A percentile compares a stretch with the other conserved stretches of the same genome.
Evolutionary conservation across 2,113 vertebrate genomes (phyloP).

Genomic region (Dissostichus mawsoni): DNA sequence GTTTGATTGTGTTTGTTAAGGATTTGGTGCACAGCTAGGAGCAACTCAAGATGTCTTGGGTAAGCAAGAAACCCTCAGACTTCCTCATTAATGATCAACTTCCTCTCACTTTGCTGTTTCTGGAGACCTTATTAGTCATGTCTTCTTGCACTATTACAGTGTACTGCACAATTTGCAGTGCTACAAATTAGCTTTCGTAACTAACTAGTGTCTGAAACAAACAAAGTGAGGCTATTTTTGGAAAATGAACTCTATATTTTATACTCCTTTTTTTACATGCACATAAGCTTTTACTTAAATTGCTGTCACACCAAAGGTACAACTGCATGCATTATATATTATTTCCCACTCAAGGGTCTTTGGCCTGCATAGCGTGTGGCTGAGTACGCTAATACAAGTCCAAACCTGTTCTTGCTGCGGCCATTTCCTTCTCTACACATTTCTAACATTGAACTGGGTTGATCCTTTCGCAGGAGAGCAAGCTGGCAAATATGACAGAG

Average conservation of each 20-base stretch:
- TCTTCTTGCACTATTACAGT: not conserved
- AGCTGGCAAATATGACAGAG: conserved; percentile 71
- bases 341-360: conserved; percentile 1
- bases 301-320: conserved; percentile 2
- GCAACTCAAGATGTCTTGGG: conserved; percentile 63
- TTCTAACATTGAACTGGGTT: conserved; percentile 10
- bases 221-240: not conserved
- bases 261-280: not conserved
- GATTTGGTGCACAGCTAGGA: conserved; percentile 65
- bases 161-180: not conserved
- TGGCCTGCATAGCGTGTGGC: not conserved
- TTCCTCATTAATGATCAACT: conserved; percentile 21
- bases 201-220: conserved; percentile 1
- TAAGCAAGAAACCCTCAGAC: conserved; percentile 31
- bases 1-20: conserved; percentile 52
- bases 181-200: not conserved
- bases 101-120: not conserved
- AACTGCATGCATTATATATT: conserved; percentile 44
- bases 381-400: not conserved
- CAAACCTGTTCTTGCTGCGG: not conserved
- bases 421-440: not conserved
- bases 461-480: conserved; percentile 72
- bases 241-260: not conserved
- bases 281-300: conserved; percentile 8
- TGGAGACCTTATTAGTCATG: not conserved